Percentiles rank a stretch among this genome's conserved stretches.
Evolutionary conservation across 2,888 invertebrate genomes (phyloP).

Genomic region (Cyaniris semiargus): DNA sequence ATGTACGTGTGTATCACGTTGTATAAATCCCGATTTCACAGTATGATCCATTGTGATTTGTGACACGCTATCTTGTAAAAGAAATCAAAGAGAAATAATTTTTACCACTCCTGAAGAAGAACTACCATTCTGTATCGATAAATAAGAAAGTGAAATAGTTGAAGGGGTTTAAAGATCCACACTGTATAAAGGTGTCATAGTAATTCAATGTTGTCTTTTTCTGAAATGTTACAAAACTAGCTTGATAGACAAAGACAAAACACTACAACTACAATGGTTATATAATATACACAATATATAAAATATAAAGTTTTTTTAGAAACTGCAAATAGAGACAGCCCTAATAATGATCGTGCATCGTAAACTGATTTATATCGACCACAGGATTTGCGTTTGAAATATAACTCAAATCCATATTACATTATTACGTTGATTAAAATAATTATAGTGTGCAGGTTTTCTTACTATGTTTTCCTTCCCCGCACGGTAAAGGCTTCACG

Average conservation of each 20-base stretch:
- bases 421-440: not conserved
- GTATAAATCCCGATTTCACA: not conserved
- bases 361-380: not conserved
- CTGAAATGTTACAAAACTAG: too few relatives aligned
- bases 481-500: not conserved
- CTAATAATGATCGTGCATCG: slow-evolving; percentile 8
- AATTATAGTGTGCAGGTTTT: not conserved
- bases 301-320: not conserved
- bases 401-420: not conserved
- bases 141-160: too few relatives aligned
- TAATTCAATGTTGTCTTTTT: too few relatives aligned
- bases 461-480: too few relatives aligned
- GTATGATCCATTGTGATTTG: not conserved
- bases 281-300: too few relatives aligned
- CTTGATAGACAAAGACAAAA: too few relatives aligned
- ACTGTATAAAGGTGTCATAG: too few relatives aligned
- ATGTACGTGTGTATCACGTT: not conserved
- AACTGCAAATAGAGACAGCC: not conserved
- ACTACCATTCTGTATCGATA: too few relatives aligned
- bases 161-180: too few relatives aligned
- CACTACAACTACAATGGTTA: too few relatives aligned
- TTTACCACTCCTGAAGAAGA: too few relatives aligned
- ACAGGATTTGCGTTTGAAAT: not conserved
- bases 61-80: not conserved
- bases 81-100: too few relatives aligned